These are phyloP conservation scores for Drosophila seclusa DNA, from an alignment of 2,888 invertebrate genomes.

Conservation along the genomic window DNA sequence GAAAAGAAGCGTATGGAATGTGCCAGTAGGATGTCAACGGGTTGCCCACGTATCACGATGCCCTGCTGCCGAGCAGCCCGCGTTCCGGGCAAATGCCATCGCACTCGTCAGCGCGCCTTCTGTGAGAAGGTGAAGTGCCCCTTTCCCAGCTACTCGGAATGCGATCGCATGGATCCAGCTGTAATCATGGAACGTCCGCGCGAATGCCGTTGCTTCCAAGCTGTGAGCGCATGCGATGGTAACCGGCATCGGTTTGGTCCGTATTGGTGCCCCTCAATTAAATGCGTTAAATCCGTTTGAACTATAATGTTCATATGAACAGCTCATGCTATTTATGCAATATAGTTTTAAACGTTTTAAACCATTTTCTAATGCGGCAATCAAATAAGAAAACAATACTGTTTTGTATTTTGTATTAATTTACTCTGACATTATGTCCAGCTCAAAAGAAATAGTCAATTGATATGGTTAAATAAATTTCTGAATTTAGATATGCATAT, in stretches of 20 bases:
- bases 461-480: background rate
- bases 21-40: background rate
- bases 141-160: conserved; percentile 70
- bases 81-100: conserved; percentile 38
- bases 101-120: fast-evolving
- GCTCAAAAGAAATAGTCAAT: background rate
- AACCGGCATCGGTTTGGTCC: background rate
- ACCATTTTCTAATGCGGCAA: too few relatives aligned
- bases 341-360: conserved; percentile 23
- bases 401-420: background rate
- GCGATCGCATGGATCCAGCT: conserved; percentile 29
- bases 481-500: background rate
- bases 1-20: conserved; percentile 20
- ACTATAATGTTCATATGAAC: conserved; percentile 15
- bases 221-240: background rate
- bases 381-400: background rate
- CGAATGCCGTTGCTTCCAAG: conserved; percentile 47
- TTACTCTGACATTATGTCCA: background rate
- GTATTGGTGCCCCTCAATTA: conserved; percentile 27
- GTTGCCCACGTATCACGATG: conserved; percentile 42
- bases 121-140: conserved; percentile 58
- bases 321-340: background rate
- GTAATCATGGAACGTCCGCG: conserved; percentile 15
- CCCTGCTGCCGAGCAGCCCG: conserved; percentile 59
- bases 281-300: background rate